A percentile compares a stretch with the other conserved stretches of the same genome.
phyloP scores from a whole-genome alignment of 2,888 invertebrate genomes.

The Yponomeuta malinellus region DNA sequence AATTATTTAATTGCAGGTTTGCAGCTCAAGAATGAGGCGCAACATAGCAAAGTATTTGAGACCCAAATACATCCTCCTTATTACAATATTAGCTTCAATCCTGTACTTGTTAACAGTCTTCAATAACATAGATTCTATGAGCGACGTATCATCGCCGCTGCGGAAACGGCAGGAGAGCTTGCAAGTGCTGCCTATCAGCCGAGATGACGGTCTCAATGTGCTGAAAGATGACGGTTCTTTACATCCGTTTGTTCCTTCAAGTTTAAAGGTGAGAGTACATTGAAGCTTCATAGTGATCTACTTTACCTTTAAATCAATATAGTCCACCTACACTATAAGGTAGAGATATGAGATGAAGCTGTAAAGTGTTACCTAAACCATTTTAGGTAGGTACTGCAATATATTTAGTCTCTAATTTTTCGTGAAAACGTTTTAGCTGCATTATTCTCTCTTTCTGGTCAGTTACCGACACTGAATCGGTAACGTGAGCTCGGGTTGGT shows the following conservation, averaged over 20 bases:
- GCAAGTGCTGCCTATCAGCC: not conserved
- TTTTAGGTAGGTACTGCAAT: no score
- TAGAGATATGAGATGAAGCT: no score
- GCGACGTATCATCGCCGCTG: not conserved
- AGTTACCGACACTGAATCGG: no score
- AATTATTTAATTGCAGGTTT: slow-evolving; percentile 5
- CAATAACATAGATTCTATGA: not conserved
- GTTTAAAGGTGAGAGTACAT: slow-evolving; percentile 34
- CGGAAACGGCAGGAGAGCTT: not conserved
- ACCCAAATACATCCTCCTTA: not conserved
- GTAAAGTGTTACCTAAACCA: no score
- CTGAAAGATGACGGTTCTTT: slow-evolving; percentile 2
- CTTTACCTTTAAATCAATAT: not conserved
- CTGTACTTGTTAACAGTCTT: not conserved
- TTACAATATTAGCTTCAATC: not conserved
- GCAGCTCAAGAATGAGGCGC: slow-evolving; percentile 17
- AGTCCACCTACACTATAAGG: no score
- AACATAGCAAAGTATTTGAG: not conserved
- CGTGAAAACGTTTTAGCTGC: no score
- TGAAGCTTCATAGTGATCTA: not conserved
- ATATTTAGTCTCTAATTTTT: no score
- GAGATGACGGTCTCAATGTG: not conserved
- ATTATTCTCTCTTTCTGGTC: no score
- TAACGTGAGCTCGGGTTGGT: no score
- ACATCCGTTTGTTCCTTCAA: slow-evolving; percentile 40